phyloP scores from a whole-genome alignment of 2,113 vertebrate genomes.

The Malurus cyaneus region DNA sequence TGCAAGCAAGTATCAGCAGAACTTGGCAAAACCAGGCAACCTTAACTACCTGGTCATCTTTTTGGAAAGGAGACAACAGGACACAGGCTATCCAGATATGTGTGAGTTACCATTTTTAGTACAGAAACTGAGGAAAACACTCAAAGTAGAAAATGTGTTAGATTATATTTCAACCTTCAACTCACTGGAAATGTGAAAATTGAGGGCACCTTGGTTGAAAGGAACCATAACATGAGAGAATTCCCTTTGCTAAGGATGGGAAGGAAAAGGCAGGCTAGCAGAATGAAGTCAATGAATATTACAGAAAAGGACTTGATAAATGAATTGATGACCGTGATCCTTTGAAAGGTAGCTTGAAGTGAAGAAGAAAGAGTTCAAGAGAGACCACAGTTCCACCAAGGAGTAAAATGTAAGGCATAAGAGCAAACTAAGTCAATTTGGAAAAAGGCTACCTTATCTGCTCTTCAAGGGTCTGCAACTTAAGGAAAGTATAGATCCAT shows the following conservation, averaged over 20 bases:
- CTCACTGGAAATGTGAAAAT: neutral
- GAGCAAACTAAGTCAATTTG: neutral
- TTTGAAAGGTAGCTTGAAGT: neutral
- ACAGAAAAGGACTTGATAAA: neutral
- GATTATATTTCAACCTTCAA: neutral
- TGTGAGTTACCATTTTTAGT: neutral
- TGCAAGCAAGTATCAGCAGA: neutral
- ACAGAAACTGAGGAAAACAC: neutral
- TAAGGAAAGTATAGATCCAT: neutral
- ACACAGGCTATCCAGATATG: neutral
- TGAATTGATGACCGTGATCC: neutral
- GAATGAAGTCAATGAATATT: neutral
- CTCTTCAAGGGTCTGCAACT: neutral
- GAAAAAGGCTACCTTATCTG: neutral
- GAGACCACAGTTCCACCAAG: neutral
- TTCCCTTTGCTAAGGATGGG: neutral
- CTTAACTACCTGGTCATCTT: neutral
- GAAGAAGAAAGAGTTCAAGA: neutral
- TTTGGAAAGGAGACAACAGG: neutral
- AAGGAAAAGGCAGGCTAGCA: neutral
- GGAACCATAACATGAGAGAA: neutral
- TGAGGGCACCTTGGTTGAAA: neutral
- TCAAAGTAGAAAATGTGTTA: neutral
- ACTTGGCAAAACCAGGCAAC: neutral
- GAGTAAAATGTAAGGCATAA: neutral